Evolutionary conservation across 1,140 invertebrate species (phyloP).

Genomic region (Aethina tumida): DNA sequence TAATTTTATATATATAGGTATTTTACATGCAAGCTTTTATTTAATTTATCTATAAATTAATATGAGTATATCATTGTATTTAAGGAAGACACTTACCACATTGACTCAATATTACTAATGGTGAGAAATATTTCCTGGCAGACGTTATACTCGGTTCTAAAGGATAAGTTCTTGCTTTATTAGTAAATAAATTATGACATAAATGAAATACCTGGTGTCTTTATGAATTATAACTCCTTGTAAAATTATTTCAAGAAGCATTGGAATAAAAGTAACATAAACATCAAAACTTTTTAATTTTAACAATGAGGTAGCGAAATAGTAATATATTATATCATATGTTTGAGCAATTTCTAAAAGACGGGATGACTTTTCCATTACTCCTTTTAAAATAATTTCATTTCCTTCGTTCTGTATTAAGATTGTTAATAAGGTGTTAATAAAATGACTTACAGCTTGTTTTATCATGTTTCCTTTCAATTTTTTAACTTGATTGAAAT

Average conservation of each 20-base stretch:
- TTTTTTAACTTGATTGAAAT: conserved; percentile 2
- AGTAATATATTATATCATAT: conserved; percentile 4
- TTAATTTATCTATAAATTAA: not conserved
- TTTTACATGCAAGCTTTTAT: not conserved
- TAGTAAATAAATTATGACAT: conserved; percentile 7
- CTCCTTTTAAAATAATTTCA: not conserved
- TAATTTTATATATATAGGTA: not conserved
- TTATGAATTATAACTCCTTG: conserved; percentile 15
- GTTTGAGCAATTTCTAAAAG: conserved; percentile 1
- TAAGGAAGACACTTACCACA: conserved; percentile 11
- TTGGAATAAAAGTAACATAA: conserved; percentile 7
- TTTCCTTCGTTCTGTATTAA: too few relatives aligned
- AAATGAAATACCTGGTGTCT: conserved; percentile 16
- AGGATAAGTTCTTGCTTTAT: conserved; percentile 8
- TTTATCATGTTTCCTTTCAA: conserved; percentile 11
- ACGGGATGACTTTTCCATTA: not conserved
- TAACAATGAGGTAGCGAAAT: conserved; percentile 9
- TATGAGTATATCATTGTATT: not conserved
- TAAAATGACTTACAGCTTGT: conserved; percentile 7
- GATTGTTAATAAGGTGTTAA: conserved; percentile 3
- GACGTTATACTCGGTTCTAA: conserved; percentile 19
- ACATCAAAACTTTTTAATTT: conserved; percentile 1
- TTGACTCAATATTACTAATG: not conserved
- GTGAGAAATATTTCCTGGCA: conserved; percentile 14
- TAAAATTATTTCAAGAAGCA: conserved; percentile 15